Evolutionary conservation across 1,140 invertebrate species (phyloP), one percentile per base, ranked within the genome.

Genomic region (Cydia pomonella): DNA sequence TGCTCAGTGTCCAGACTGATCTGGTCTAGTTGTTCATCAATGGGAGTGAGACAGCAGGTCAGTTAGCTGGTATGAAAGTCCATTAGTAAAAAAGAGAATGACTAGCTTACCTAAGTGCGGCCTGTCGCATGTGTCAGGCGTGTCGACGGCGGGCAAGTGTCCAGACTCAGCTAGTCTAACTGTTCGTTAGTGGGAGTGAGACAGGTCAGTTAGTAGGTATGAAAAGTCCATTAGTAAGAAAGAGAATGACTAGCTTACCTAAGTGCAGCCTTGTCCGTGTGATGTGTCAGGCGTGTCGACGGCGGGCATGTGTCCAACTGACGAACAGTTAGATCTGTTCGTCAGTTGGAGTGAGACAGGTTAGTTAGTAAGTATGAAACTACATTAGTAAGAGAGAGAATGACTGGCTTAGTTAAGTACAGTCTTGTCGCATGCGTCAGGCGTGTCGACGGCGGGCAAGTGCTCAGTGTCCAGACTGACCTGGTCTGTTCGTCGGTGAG

Each of bases 381-480:
- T n/a, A n/a, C 33, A 33, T 33, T 4, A 33, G 7, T 33, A 44
- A 44, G 2, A 18, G n/a, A 50, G 47, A 50, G n/a, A 59, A 7
- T 1, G 53, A 10, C n/a, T 5, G n/a, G 7, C 86, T 87, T 91
- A 97, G 97, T 97, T 96, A 88, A 97, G 94, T 76, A 97, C 97
- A 92, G 97, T 97, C 92, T 97, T 97, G 92, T 97, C 97, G 87
- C 97, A 97, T 74, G 97, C 97, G 87, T 98, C 97, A 81, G 97
- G 96, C 85, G 96, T 97, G 92, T 98, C 97, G 82, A 97, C 95
- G 80, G 96, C 94, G 76, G 97, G 97, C 84, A 97, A 93, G 91
- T 95, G 95, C 76, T 97, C 97, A 47, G 96, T 96, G 80, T 95
- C 95, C 44, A 97, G 94, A 89, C 97, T 96, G 72, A 96, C 93